A percentile compares a stretch with the other conserved stretches of the same genome.
Conservation (phyloP, 2,113 vertebrate genomes). For the Alectura lathami region DNA sequence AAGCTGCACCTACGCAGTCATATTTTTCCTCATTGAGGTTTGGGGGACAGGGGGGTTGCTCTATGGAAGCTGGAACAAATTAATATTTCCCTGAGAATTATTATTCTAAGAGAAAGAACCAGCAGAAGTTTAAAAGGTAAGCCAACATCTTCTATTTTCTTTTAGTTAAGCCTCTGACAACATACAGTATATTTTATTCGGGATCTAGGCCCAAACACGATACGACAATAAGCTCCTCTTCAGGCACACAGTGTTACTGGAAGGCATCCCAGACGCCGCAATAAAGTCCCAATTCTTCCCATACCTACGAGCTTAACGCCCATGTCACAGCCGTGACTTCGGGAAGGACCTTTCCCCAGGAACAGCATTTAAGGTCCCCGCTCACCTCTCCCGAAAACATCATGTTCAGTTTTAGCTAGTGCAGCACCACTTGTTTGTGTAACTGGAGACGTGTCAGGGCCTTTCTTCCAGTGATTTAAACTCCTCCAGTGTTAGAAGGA, state of each 20-base stretch:
- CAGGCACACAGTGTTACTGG: background rate
- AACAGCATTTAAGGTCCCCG: background rate
- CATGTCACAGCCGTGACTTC: background rate
- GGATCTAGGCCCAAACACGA: background rate
- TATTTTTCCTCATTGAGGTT: background rate
- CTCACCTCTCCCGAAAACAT: constrained; percentile 42
- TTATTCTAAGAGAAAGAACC: constrained; percentile 30
- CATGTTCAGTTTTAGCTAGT: background rate
- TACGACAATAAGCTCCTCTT: background rate
- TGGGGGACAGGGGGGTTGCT: background rate
- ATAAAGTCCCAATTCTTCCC: background rate
- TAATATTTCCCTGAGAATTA: constrained; percentile 21
- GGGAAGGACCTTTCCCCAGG: background rate
- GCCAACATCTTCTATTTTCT: constrained; percentile 40
- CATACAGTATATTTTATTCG: background rate
- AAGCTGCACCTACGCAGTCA: background rate
- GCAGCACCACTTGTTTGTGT: constrained; percentile 61
- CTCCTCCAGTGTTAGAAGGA: constrained; percentile 62
- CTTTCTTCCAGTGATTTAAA: constrained; percentile 75
- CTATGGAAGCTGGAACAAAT: constrained; percentile 57
- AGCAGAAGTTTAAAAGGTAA: constrained; percentile 32
- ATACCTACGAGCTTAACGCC: background rate
- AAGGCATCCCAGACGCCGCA: background rate
- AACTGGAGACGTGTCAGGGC: constrained; percentile 64
- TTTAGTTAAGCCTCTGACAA: background rate